Base-by-base conservation (phyloP, 2,113 vertebrate genomes). In the Butorides virescens region DNA sequence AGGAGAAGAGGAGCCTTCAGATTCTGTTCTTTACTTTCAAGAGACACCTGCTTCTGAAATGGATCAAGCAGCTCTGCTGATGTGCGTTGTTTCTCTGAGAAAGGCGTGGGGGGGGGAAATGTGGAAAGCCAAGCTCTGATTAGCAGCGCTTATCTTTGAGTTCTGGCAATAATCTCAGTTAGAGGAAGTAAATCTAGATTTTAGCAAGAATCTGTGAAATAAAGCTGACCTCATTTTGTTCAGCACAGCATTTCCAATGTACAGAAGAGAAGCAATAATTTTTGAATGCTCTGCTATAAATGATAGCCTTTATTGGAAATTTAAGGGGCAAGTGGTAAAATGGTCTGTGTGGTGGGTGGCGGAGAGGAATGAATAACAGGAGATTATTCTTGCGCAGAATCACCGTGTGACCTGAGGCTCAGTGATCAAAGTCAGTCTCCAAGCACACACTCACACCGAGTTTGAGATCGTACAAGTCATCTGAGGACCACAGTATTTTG, bases 11-110 rank as follows among this genome's bases (percentile, higher is more conserved):
- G 12, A 81, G 56, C 39, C 81, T 90, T 86, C 52, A 70, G 53
- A 53, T 63, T 75, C 42, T 86, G 21, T 13, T 59, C 36, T 76
- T 75, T 71, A 36, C 46, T 87, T 81, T 70, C 12, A 91, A 67
- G 46, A 77, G 74, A 36, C 65, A 88, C 81, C 65, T 88, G 77
- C 56, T 92, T 88, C 68, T 92, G 77, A 92, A 75, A 63, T 63
- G 63, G 56, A 62, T 77, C 47, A 77, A 62, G 74, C 34, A 72
- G 29, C 65, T 72, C 27, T 88, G 74, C 63, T 93, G 70, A 55
- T 44, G 36, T 15, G 2, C 0, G 1, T 15, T 73, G 22, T 72
- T 84, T 66, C 73, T 72, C 39, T 53, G n/a, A 78, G 66, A 70
- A 77, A 71, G 16, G 46, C 0, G 0, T 3, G 11, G 29, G 9